Evolutionary conservation across 2,888 invertebrate species (phyloP).

Genomic region (Parascotia fuliginaria): DNA sequence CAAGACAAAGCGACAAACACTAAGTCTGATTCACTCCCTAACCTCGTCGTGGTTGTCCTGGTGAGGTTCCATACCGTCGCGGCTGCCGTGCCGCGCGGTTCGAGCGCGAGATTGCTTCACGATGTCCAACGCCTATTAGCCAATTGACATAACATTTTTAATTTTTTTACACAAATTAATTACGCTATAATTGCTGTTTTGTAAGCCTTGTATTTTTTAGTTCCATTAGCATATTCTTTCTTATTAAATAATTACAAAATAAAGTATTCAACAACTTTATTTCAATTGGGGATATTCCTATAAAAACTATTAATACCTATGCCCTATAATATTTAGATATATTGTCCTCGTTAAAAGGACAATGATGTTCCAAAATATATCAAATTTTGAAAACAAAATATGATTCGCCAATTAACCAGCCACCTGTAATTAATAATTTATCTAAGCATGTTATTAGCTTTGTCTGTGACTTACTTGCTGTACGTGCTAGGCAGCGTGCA

Average conservation of each 20-base stretch:
- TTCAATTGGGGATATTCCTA: too few species aligned
- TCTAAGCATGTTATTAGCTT: constrained; percentile 30
- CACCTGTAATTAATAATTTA: constrained; percentile 41
- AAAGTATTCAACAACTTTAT: too few species aligned
- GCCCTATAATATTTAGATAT: too few species aligned
- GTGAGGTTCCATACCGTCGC: constrained; percentile 90
- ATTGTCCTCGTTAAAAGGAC: too few species aligned
- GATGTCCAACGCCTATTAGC: constrained; percentile 93
- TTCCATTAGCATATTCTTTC: too few species aligned
- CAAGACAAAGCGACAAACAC: constrained; percentile 5
- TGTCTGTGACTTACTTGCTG: constrained; percentile 86
- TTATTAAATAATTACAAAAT: too few species aligned
- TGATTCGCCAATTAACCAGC: constrained; percentile 42
- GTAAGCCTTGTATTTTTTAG: too few species aligned
- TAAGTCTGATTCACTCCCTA: constrained; percentile 50
- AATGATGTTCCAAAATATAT: not conserved
- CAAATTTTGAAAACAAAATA: constrained; percentile 18
- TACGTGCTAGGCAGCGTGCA: constrained; percentile 87
- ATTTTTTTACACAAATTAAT: not conserved
- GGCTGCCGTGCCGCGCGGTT: constrained; percentile 88
- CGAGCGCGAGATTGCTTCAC: constrained; percentile 96
- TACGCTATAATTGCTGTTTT: too few species aligned
- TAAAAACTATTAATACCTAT: too few species aligned
- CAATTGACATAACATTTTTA: constrained; percentile 7
- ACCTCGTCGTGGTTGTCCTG: constrained; percentile 92